Evolutionary conservation across 2,888 invertebrate genomes (phyloP).

Genomic region (Marasmarcha lunaedactyla): DNA sequence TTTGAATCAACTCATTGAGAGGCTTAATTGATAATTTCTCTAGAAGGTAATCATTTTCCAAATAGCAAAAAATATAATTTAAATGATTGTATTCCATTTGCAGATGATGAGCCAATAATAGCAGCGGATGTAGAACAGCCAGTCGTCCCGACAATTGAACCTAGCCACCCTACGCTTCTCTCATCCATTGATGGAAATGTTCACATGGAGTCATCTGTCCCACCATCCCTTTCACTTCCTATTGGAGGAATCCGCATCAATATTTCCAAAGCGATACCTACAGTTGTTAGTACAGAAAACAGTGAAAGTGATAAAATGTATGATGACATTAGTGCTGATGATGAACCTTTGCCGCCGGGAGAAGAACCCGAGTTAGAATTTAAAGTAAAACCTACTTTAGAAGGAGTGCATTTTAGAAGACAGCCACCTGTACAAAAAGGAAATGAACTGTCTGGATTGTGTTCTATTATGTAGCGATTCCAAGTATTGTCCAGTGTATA

Average conservation of each 20-base stretch:
- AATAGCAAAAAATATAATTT: too few relatives aligned
- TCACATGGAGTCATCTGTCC: constrained; percentile 67
- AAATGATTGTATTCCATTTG: too few relatives aligned
- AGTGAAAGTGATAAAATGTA: constrained; percentile 26
- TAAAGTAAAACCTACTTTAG: constrained; percentile 74
- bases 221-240: constrained; percentile 24
- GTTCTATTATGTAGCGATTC: constrained; percentile 80
- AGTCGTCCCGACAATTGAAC: constrained; percentile 45
- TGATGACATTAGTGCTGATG: constrained; percentile 44
- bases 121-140: constrained; percentile 47
- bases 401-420: constrained; percentile 75
- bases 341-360: constrained; percentile 71
- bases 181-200: constrained; percentile 84
- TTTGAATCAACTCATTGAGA: too few relatives aligned
- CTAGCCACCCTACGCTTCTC: constrained; percentile 66
- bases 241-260: constrained; percentile 81
- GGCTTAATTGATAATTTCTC: too few relatives aligned
- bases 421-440: constrained; percentile 81
- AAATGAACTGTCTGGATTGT: constrained; percentile 85
- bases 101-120: constrained; percentile 67
- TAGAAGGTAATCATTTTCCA: too few relatives aligned
- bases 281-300: constrained; percentile 18
- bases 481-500: too few relatives aligned
- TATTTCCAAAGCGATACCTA: constrained; percentile 76
- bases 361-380: constrained; percentile 66